These are phyloP conservation scores for Peribatodes rhomboidaria DNA, from an alignment of 2,888 invertebrate genomes.

Conservation along the genomic window DNA sequence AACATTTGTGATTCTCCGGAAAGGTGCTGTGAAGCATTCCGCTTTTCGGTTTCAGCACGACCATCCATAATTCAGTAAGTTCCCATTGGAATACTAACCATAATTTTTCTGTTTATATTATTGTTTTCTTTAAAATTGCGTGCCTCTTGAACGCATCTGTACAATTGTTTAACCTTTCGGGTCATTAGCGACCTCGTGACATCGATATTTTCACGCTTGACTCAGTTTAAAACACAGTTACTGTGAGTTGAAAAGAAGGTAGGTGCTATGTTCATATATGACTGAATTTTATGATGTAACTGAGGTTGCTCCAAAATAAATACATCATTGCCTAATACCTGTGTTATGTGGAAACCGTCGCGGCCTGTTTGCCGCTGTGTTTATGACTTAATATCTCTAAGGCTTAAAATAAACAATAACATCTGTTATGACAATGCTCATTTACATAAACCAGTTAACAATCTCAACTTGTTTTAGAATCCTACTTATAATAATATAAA, in stretches of 20 bases:
- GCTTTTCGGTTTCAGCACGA: constrained; percentile 11
- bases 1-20: constrained; percentile 1
- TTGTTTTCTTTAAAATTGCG: constrained; percentile 36
- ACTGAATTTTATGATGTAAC: constrained; percentile 25
- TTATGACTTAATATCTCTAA: background rate
- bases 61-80: constrained; percentile 35
- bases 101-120: constrained; percentile 37
- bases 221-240: background rate
- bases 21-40: background rate
- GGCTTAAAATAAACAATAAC: background rate
- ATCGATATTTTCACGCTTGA: constrained; percentile 1
- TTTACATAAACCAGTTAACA: no score
- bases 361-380: constrained; percentile 24
- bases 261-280: constrained; percentile 5
- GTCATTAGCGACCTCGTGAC: constrained; percentile 30
- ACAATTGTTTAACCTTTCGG: constrained; percentile 34
- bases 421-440: background rate
- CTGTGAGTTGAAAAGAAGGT: background rate
- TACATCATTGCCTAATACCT: constrained; percentile 24
- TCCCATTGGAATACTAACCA: constrained; percentile 11
- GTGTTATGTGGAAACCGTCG: constrained; percentile 12
- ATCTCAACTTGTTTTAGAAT: no score
- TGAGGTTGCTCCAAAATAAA: constrained; percentile 4
- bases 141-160: constrained; percentile 12
- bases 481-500: no score